phyloP scores from a whole-genome alignment of 2,113 vertebrate species.

The Macquaria australasica region DNA sequence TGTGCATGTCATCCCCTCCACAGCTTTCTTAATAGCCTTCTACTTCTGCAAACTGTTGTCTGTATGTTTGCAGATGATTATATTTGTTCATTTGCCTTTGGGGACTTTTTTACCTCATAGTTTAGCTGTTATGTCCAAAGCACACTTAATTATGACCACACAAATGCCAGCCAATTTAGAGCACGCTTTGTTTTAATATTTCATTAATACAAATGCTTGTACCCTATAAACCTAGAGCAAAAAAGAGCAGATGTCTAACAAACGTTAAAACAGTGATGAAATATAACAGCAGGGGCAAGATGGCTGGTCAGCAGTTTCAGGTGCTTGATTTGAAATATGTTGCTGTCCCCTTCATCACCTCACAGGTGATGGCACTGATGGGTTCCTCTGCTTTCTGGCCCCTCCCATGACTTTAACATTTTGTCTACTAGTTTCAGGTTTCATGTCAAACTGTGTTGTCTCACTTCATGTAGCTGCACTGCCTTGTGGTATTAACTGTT shows the following conservation, averaged over 20 bases:
- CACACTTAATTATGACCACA: no score
- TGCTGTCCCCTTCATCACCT: background rate
- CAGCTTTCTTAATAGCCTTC: background rate
- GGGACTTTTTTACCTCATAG: background rate
- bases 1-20: background rate
- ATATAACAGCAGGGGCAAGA: background rate
- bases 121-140: background rate
- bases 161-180: background rate
- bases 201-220: background rate
- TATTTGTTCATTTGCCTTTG: background rate
- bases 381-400: background rate
- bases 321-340: background rate
- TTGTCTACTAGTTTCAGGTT: background rate
- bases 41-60: background rate
- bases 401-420: background rate
- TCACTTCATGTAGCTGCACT: background rate
- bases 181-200: background rate
- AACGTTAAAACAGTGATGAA: background rate
- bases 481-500: background rate
- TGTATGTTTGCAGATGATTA: background rate
- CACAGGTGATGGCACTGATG: background rate
- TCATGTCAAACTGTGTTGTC: background rate
- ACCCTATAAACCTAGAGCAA: background rate
- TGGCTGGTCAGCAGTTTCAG: background rate
- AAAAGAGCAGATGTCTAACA: background rate